These are phyloP conservation scores for Acrossocheilus wenchowensis DNA, from an alignment of 2,797 vertebrate genomes.

Conservation along the genomic window DNA sequence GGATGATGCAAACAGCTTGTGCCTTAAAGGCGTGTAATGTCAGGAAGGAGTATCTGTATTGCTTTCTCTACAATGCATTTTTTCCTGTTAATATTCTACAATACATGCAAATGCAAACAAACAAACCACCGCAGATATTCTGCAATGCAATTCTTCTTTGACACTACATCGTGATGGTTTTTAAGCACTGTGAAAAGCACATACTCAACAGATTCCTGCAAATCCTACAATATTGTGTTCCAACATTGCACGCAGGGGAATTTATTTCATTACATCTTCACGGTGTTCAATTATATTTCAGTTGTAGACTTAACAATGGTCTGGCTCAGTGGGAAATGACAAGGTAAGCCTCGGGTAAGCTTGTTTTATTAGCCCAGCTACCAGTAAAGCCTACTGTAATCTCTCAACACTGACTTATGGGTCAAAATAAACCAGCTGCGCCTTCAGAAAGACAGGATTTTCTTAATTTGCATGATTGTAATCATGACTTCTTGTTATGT, in stretches of 20 bases:
- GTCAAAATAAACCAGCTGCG: neutral
- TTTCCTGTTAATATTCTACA: neutral
- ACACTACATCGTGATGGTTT: neutral
- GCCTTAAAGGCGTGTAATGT: neutral
- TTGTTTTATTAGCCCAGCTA: constrained; percentile 26
- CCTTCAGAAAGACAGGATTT: too few species aligned
- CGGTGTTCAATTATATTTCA: neutral
- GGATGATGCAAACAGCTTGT: neutral
- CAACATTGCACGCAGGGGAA: neutral
- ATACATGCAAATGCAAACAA: neutral
- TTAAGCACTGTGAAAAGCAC: neutral
- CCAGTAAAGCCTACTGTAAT: neutral
- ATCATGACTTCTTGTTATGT: neutral
- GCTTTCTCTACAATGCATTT: neutral
- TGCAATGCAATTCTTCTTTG: neutral
- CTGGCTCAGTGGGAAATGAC: neutral
- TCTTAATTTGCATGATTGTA: neutral
- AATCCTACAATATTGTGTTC: neutral
- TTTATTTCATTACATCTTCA: neutral
- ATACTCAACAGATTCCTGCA: neutral
- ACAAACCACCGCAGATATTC: neutral
- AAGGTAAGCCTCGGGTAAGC: neutral
- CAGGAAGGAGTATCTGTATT: neutral
- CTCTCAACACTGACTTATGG: neutral
- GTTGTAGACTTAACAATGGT: neutral